Conservation (phyloP, 2,113 vertebrate genomes). For the Xerus inauris region DNA sequence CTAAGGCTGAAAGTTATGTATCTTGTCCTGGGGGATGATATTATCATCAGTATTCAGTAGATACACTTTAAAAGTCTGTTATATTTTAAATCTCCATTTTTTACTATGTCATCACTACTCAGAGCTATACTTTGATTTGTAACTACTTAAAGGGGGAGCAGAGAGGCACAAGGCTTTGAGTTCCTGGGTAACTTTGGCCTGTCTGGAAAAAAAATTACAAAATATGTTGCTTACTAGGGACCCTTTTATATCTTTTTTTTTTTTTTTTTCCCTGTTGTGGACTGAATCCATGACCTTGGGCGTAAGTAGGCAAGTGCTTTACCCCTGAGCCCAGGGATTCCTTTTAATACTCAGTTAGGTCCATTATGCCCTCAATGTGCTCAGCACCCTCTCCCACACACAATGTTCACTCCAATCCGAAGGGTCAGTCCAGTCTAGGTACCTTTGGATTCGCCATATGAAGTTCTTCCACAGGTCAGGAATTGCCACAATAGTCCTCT, state of each 20-base stretch:
- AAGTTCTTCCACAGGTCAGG: background rate
- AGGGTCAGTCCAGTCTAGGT: background rate
- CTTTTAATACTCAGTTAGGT: background rate
- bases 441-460: background rate
- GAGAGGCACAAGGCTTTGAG: background rate
- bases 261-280: background rate
- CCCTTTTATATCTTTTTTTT: background rate
- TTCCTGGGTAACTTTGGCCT: background rate
- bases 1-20: background rate
- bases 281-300: background rate
- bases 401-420: background rate
- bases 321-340: background rate
- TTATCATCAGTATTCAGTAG: background rate
- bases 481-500: background rate
- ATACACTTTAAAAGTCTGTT: background rate
- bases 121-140: background rate
- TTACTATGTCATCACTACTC: background rate
- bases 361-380: background rate
- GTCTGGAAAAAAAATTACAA: background rate
- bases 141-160: background rate
- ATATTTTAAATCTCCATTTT: slow-evolving; percentile 12
- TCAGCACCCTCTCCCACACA: background rate
- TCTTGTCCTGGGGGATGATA: background rate
- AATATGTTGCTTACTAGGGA: background rate
- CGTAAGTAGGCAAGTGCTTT: background rate